Evolutionary conservation across 2,888 invertebrate species (phyloP), one percentile per base, ranked within the genome.

Genomic region (Oscheius sp.): DNA sequence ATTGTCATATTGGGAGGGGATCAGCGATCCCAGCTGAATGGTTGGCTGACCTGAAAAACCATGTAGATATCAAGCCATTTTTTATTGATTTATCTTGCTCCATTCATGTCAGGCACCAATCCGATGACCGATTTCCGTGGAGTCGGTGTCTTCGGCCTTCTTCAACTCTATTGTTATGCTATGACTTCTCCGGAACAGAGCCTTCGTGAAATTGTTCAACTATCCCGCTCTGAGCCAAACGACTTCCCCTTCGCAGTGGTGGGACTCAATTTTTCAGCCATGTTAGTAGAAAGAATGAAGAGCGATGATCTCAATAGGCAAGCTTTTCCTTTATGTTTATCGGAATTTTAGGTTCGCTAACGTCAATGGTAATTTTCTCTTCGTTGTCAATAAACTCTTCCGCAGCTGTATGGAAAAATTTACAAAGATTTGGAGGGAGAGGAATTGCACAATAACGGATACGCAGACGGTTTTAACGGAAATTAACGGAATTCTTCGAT

Each of bases 221-320:
- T 77, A 14, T 73, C 77, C 4, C 67, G 70, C 12, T 54, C 67
- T 12, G 74, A 75, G 49, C 74, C 73, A 0, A 71, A 68, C 62
- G 74, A 77, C 56, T 77, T 77, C 26, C 77, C 77, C 0, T 57
- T 77, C 9, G 77, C 77, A 1, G 73, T 77, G n/a, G 74, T 77
- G n/a, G 74, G 74, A 0, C 67, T 77, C 2, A 77, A 77, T 49
- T 67, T 77, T 20, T 73, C 74, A 8, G 63, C 71, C 54, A n/a
- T 74, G 17, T 22, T 74, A 4, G 24, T 75, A 26, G 63, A 67
- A 0, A 65, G 64, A 9, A 49, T 77, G 4, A 68, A 70, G 36
- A 67, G 70, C 20, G 71, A 68, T 28, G 56, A 62, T 8, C 56
- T 77, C 33, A 73, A 74, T 62, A 33, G 44, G 77, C 73, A 41